Base-by-base conservation (phyloP, 2,888 invertebrate species). In the Pocota personata region DNA sequence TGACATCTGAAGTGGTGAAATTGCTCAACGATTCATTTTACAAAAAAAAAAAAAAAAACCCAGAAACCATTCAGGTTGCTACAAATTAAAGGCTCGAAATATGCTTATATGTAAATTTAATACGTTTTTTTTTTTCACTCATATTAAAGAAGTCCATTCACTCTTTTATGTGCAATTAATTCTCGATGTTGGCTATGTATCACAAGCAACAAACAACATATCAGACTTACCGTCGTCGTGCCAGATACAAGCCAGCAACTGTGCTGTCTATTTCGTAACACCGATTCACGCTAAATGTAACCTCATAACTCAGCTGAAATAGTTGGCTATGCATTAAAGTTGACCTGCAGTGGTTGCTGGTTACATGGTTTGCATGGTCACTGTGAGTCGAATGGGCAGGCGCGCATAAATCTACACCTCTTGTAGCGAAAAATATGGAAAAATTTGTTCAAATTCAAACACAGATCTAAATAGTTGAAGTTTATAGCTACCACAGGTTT, bases 211-310 rank as follows among this genome's bases (percentile, higher is more conserved):
- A 46, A 66, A 35, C 57, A 52, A 55, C 67, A 32, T 58, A 52
- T 43, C 48, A 79, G 79, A 83, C 83, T 62, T 73, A 43, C 62
- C 73, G 79, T 78, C 83, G 72, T 52, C 60, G 76, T 27, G 64
- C 71, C 27, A 72, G 67, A 71, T 76, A 52, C 35, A 48, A 46
- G 4, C 21, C 57, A 82, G 30, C 72, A 72, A 73, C 78, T 52
- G 58, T 14, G 48, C 35, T 79, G 72, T 73, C 67, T 79, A 75
- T 79, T 83, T 83, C 83, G 79, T 83, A 83, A 83, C 55, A 73
- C 40, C 83, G 62, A 79, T 79, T 75, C 83, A 83, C 60, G 79
- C 72, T 83, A 62, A 83, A 83, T 75, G 62, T 64, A 79, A 79
- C 66, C 83, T 83, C 79, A 79, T 83, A 83, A 83, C 62, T 83